Conservation (phyloP, 2,113 vertebrate genomes). For the Pollimyrus isidori region DNA sequence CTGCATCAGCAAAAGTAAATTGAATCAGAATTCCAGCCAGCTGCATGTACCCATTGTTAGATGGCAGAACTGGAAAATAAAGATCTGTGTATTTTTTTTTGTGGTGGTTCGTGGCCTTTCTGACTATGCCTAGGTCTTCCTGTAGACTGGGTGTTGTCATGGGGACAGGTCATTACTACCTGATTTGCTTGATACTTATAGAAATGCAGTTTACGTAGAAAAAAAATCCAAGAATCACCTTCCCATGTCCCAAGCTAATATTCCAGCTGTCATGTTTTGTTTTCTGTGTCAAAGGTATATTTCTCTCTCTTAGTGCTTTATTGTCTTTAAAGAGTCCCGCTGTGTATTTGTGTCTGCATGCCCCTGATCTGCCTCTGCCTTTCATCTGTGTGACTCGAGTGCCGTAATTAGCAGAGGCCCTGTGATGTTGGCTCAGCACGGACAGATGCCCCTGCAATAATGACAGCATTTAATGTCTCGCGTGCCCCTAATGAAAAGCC, state of each 20-base stretch:
- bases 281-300: not conserved
- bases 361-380: not conserved
- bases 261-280: not conserved
- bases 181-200: not conserved
- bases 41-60: not conserved
- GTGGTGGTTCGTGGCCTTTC: not conserved
- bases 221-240: not conserved
- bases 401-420: not conserved
- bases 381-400: not conserved
- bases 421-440: not conserved
- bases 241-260: not conserved
- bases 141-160: not conserved
- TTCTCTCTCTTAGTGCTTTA: slow-evolving; percentile 15
- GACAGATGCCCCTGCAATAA: slow-evolving; percentile 12
- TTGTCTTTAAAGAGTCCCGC: slow-evolving; percentile 16
- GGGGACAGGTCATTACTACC: not conserved
- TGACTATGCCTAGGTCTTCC: slow-evolving; percentile 21
- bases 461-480: slow-evolving; percentile 6
- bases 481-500: slow-evolving; percentile 14
- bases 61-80: not conserved
- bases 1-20: not conserved
- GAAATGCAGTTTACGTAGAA: not conserved
- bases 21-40: not conserved
- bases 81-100: not conserved
- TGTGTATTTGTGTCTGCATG: slow-evolving; percentile 23